These are phyloP conservation scores for Drosophila watanabei DNA, from an alignment of 1,140 invertebrate species.

Conservation along the genomic window DNA sequence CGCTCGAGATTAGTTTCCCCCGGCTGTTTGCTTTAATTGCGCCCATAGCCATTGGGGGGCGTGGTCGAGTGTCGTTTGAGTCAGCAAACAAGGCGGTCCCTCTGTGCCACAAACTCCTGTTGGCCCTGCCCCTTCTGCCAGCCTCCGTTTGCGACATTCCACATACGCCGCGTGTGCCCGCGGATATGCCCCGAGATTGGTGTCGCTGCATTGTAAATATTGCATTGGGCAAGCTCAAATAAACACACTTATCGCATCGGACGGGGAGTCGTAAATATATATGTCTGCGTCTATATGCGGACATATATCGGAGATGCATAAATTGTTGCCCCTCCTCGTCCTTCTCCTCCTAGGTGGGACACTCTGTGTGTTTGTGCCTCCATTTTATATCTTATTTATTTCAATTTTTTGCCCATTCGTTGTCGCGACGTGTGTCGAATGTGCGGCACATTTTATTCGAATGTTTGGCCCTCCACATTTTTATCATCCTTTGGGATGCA, in stretches of 20 bases:
- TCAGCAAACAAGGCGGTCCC: conserved; percentile 54
- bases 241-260: conserved; percentile 75
- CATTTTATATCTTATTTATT: conserved; percentile 82
- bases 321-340: conserved; percentile 34
- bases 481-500: conserved; percentile 66
- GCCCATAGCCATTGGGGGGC: conserved; percentile 52
- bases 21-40: conserved; percentile 79
- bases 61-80: conserved; percentile 65
- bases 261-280: conserved; percentile 72
- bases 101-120: neutral
- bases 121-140: neutral
- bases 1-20: conserved; percentile 76
- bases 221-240: conserved; percentile 68
- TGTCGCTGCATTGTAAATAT: conserved; percentile 70
- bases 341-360: neutral
- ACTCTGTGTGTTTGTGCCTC: conserved; percentile 42
- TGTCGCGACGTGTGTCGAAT: conserved; percentile 66
- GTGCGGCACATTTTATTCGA: conserved; percentile 74
- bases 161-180: conserved; percentile 53
- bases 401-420: conserved; percentile 77
- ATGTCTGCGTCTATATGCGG: conserved; percentile 26
- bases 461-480: conserved; percentile 18
- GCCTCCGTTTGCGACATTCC: conserved; percentile 41
- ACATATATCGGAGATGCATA: conserved; percentile 58
- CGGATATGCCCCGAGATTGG: conserved; percentile 58